A percentile compares a stretch with the other conserved stretches of the same genome.
Conservation (phyloP, 2,797 vertebrate species). For the Cirrhinus molitorella region DNA sequence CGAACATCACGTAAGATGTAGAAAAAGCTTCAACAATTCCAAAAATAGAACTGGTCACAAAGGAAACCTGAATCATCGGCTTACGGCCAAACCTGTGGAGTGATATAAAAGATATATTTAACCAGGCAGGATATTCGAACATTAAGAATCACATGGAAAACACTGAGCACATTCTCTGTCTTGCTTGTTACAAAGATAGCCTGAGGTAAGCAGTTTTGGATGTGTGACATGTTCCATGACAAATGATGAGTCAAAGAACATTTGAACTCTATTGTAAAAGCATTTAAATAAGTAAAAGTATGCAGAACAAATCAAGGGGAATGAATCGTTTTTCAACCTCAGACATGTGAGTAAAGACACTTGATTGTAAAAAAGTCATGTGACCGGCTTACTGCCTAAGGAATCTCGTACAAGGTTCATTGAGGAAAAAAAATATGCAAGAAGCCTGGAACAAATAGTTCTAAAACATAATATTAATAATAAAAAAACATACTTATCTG, state of each 20-base stretch:
- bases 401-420: not conserved
- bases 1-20: conserved; percentile 84
- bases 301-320: conserved; percentile 36
- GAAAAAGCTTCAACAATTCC: conserved; percentile 79
- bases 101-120: conserved; percentile 14
- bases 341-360: conserved; percentile 39
- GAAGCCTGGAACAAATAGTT: not conserved
- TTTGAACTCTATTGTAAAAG: not conserved
- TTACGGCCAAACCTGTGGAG: conserved; percentile 84
- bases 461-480: not conserved
- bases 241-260: not conserved
- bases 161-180: not conserved
- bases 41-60: conserved; percentile 66
- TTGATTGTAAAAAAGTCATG: conserved; percentile 5
- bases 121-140: not conserved
- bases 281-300: not conserved
- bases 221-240: not conserved
- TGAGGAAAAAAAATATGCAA: not conserved
- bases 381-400: not conserved
- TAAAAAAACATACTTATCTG: conserved; percentile 81
- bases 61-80: conserved; percentile 79
- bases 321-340: not conserved
- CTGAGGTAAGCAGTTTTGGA: not conserved
- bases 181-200: not conserved
- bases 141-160: conserved; percentile 13